These are phyloP conservation scores for Heliconius melpomene DNA, from an alignment of 1,140 invertebrate genomes.

Conservation along the genomic window DNA sequence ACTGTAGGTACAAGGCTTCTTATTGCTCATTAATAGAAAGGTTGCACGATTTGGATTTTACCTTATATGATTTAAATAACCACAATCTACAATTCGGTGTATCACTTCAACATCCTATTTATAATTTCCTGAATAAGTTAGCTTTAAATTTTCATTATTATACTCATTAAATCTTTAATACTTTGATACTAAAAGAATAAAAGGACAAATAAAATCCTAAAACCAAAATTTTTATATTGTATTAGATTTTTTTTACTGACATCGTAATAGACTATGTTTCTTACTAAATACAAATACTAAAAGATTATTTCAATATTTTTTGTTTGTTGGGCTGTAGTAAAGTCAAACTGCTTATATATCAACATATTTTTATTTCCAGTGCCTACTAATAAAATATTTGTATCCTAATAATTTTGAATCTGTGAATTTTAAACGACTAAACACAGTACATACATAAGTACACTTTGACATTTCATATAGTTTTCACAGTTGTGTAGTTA, in stretches of 20 bases:
- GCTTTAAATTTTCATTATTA: neutral
- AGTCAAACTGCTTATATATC: slow-evolving; percentile 21
- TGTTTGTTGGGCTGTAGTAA: neutral
- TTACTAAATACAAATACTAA: no score
- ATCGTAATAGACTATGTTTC: no score
- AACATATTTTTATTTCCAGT: slow-evolving; percentile 7
- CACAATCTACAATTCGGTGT: slow-evolving; percentile 18
- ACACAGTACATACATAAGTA: neutral
- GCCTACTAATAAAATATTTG: neutral
- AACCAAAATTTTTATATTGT: no score
- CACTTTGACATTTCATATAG: neutral
- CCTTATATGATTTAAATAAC: slow-evolving; percentile 20
- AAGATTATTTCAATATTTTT: no score
- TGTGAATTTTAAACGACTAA: neutral
- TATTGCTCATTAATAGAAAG: slow-evolving; percentile 38
- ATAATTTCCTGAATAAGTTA: neutral
- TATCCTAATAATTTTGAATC: neutral
- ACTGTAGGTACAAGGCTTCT: slow-evolving; percentile 29
- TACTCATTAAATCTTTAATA: no score
- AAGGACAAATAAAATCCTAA: no score
- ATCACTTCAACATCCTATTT: slow-evolving; percentile 13
- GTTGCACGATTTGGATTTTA: slow-evolving; percentile 37
- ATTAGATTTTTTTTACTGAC: no score
- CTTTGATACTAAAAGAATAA: no score
- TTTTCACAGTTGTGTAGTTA: slow-evolving; percentile 60